Conservation (phyloP, 2,888 invertebrate species). For the Catonia carolina region DNA sequence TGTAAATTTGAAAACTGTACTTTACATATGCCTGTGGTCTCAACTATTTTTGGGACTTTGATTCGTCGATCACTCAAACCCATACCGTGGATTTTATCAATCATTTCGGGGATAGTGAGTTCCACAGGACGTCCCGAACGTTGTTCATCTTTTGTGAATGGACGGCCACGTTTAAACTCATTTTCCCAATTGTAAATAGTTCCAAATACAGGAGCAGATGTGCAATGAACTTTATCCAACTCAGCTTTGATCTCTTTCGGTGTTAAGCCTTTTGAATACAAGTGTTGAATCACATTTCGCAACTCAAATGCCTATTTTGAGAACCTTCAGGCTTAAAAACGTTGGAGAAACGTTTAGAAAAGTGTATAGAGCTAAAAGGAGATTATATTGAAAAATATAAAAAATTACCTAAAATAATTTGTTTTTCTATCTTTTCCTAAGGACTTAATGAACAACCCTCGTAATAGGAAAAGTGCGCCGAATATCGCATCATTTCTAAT, state of each 20-base stretch:
- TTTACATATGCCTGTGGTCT: conserved; percentile 29
- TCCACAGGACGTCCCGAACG: conserved; percentile 29
- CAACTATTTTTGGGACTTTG: conserved; percentile 33
- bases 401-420: no score
- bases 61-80: conserved; percentile 30
- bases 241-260: background rate
- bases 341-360: no score
- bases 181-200: conserved; percentile 4
- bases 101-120: conserved; percentile 34
- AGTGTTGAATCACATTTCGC: no score
- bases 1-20: conserved; percentile 31
- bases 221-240: background rate
- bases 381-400: no score
- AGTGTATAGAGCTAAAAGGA: no score
- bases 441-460: no score
- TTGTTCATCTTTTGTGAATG: conserved; percentile 28
- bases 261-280: no score
- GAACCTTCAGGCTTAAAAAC: no score
- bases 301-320: no score
- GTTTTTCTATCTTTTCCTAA: no score
- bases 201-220: background rate
- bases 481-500: no score
- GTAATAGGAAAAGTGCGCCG: no score
- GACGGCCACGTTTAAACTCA: conserved; percentile 31
- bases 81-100: conserved; percentile 36